Evolutionary conservation across 2,797 vertebrate genomes (phyloP).

Genomic region (Urophycis tenuis): DNA sequence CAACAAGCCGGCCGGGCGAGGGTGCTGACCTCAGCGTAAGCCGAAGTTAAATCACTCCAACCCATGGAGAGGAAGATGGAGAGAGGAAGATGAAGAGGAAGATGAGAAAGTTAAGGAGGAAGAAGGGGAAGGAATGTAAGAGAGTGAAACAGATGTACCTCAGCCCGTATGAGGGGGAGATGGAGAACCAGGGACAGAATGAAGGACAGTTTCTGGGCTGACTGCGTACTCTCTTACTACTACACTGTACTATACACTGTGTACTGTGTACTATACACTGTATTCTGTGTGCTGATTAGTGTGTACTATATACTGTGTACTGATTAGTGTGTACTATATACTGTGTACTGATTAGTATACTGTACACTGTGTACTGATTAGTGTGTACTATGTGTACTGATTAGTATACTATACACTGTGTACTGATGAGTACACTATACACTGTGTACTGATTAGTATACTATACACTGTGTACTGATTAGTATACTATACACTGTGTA

Average conservation of each 20-base stretch:
- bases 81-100: conserved; percentile 1
- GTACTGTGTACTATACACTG: too few relatives aligned
- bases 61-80: background rate
- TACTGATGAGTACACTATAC: too few relatives aligned
- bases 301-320: background rate
- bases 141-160: background rate
- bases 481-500: background rate
- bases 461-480: too few relatives aligned
- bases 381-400: too few relatives aligned
- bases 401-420: too few relatives aligned
- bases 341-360: too few relatives aligned
- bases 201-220: conserved; percentile 1
- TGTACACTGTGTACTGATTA: too few relatives aligned
- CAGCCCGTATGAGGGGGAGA: too few relatives aligned
- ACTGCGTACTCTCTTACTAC: conserved; percentile 19
- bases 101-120: background rate
- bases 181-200: too few relatives aligned
- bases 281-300: background rate
- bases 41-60: background rate
- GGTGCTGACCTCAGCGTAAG: background rate
- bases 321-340: background rate
- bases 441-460: too few relatives aligned
- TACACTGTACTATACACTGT: too few relatives aligned
- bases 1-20: background rate
- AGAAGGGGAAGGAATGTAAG: background rate